phyloP scores from a whole-genome alignment of 2,113 vertebrate species.

The Menidia beryllina region DNA sequence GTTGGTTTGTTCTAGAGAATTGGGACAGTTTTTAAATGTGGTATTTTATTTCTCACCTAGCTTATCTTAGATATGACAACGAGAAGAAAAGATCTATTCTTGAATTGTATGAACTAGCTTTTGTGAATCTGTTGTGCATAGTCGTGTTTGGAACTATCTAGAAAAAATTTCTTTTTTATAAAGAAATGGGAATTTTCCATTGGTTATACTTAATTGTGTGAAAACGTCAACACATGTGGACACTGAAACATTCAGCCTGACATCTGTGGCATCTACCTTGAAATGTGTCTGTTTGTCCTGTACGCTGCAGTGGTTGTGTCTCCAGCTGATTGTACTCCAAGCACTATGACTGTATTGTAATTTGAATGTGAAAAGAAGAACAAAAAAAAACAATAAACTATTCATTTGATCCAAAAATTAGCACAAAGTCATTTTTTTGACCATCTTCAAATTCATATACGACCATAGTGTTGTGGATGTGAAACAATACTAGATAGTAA shows the following conservation, averaged over 20 bases:
- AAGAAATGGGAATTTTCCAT: not conserved
- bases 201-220: slow-evolving; percentile 7
- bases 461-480: slow-evolving; percentile 81
- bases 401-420: slow-evolving; percentile 73
- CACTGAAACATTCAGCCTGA: slow-evolving; percentile 17
- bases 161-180: slow-evolving; percentile 14
- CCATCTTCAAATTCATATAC: slow-evolving; percentile 80
- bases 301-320: slow-evolving; percentile 51
- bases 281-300: slow-evolving; percentile 59
- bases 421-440: slow-evolving; percentile 74
- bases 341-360: slow-evolving; percentile 85
- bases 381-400: slow-evolving; percentile 67
- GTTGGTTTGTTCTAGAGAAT: slow-evolving; percentile 9
- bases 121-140: slow-evolving; percentile 24
- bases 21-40: slow-evolving; percentile 10
- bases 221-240: slow-evolving; percentile 7
- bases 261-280: slow-evolving; percentile 40
- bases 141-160: slow-evolving; percentile 2
- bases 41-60: slow-evolving; percentile 60
- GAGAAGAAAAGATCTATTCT: too few relatives aligned
- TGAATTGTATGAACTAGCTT: slow-evolving; percentile 13
- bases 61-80: slow-evolving; percentile 34
- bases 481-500: slow-evolving; percentile 29
- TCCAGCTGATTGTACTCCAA: slow-evolving; percentile 66
- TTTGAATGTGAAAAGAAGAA: slow-evolving; percentile 76